Conservation (phyloP, 2,113 vertebrate species). For the Colinus virginianus region DNA sequence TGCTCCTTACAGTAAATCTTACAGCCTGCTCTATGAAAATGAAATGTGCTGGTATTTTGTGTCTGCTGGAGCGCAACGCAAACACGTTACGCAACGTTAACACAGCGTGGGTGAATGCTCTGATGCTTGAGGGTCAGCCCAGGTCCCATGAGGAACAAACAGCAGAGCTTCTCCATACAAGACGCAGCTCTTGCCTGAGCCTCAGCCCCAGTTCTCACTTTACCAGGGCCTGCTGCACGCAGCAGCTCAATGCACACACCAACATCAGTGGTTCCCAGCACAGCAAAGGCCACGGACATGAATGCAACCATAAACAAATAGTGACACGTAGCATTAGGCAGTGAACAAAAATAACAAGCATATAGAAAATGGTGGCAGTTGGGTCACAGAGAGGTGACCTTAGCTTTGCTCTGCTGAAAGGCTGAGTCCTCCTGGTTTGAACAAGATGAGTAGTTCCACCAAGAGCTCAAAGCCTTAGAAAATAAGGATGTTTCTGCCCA, state of each 20-base stretch:
- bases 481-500: background rate
- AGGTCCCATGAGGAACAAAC: background rate
- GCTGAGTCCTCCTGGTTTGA: background rate
- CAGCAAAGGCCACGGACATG: too few relatives aligned
- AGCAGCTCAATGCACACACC: background rate
- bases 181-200: background rate
- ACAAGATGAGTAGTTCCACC: background rate
- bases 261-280: background rate
- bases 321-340: background rate
- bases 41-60: background rate
- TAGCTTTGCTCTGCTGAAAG: background rate
- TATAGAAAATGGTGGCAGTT: background rate
- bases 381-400: background rate
- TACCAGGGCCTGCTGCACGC: fast-evolving
- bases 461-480: background rate
- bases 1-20: background rate
- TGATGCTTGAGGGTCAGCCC: background rate
- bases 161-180: too few relatives aligned
- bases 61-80: background rate
- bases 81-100: background rate
- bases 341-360: background rate
- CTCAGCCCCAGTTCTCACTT: background rate
- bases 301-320: background rate
- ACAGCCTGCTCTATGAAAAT: background rate
- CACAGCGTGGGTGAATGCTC: background rate